Base-by-base conservation (phyloP, 2,888 invertebrate species). In the Amiota mariae region DNA sequence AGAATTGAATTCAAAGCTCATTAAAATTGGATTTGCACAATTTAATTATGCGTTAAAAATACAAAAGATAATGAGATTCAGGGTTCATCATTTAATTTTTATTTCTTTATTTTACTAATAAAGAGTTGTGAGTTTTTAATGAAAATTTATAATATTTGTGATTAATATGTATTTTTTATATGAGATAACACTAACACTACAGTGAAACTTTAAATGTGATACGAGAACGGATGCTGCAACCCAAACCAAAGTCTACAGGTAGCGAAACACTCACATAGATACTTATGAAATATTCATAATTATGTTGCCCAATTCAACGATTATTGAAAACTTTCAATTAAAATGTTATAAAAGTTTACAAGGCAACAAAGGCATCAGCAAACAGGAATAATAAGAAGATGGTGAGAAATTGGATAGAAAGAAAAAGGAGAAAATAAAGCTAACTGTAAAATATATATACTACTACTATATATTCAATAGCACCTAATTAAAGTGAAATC, bases 381-480 rank as follows among this genome's bases (percentile, higher is more conserved):
- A 66, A 47, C 67, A 72, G 61, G 57, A 66, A 36, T 64, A 72
- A 15, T 18, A 67, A 36, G 66, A 72, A 59, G 15, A 59, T 15
- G 72, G 75, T 77, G 84, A 79, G 80, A 81, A 54, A 54, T 8
- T 24, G 20, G 18, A 20, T 10, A 11, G 36, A 24, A 63, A 63
- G 63, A 46, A 12, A 12, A 46, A n/a, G 46, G 10, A 15, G 36
- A 8, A 15, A 54, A 54, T 18, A 68, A 68, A 84, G 81, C 84
- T 46, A 79, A 81, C 77, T 84, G 78, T 82, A 84, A 85, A 80
- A 82, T 83, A 79, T 83, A 84, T n/a, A n/a, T n/a, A n/a, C n/a
- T n/a, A n/a, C n/a, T n/a, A n/a, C n/a, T n/a, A n/a, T 85, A 83
- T 82, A 85, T 85, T 85, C 84, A 84, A 84, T 85, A 84, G 83